These are phyloP conservation scores for Ceratosolen fusciceps DNA, from an alignment of 1,140 invertebrate species.

Conservation along the genomic window DNA sequence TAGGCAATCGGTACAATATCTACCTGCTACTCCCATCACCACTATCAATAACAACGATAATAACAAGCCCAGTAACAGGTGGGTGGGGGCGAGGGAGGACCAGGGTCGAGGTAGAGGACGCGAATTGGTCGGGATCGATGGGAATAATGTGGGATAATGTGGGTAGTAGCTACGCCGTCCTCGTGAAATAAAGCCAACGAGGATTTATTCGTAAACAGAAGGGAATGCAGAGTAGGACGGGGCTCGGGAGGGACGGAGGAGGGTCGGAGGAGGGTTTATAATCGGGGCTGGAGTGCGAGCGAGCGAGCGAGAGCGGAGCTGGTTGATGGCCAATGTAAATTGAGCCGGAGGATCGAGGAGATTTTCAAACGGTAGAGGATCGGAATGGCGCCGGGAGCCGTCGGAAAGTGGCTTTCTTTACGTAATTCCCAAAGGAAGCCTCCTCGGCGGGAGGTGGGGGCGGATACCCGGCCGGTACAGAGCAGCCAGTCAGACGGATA, in stretches of 20 bases:
- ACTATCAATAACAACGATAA: too few species aligned
- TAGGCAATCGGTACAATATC: too few species aligned
- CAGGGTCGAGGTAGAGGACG: too few species aligned
- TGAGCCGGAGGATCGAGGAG: not conserved
- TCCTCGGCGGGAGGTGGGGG: constrained; percentile 34
- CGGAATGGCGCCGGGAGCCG: not conserved
- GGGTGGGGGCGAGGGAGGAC: too few species aligned
- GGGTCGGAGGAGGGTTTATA: too few species aligned
- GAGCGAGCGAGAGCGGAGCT: not conserved
- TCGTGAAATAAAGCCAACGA: not conserved
- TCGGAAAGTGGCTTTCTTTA: constrained; percentile 35
- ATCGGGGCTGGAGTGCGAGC: not conserved
- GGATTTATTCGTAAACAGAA: not conserved
- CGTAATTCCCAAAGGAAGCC: constrained; percentile 38
- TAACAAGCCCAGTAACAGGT: too few species aligned
- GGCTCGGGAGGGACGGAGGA: not conserved
- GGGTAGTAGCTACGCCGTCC: too few species aligned
- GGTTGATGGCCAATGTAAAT: not conserved
- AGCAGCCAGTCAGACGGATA: constrained; percentile 36
- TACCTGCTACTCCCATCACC: too few species aligned
- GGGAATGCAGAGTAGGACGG: too few species aligned
- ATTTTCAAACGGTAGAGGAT: constrained; percentile 14
- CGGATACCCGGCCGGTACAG: not conserved
- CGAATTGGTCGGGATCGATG: too few species aligned
- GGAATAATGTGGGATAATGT: too few species aligned